Evolutionary conservation across 2,888 invertebrate species (phyloP), one percentile per base, ranked within the genome.

Genomic region (Azorinus chamasolen): DNA sequence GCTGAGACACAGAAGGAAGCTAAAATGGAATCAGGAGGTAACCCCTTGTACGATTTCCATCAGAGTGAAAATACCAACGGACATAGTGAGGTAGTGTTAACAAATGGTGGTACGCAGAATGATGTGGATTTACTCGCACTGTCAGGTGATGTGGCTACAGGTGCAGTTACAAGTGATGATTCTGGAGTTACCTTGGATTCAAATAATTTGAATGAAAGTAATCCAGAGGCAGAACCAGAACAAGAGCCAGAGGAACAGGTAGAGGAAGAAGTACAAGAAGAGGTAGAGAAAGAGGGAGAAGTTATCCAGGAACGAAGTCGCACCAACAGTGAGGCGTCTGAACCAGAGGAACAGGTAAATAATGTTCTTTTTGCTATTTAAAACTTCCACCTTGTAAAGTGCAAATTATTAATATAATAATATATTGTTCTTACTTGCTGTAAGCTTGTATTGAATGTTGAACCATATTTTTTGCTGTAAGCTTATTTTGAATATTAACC

Each of bases 31-130:
- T 32, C 59, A 27, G 73, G 83, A 3, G 51, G 78, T 14, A 85
- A 85, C 61, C 82, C 83, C 16, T 58, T 85, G 24, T 83, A 87
- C 51, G 87, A 87, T 63, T 77, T 87, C 20, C 70, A 80, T 68
- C 62, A 82, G 41, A 79, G 63, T 64, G 79, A 76, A 51, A 71
- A 74, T 27, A 75, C 75, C 27, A 79, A 80, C 68, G 79, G 78
- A 48, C 16, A 25, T 27, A 22, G 37, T 24, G 50, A 43, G 10
- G 54, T 55, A 46, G n/a, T 50, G 10, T 14, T 59, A 22, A 46
- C 48, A 6, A 63, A 63, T 41, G 51, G 51, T 8, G 48, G 46
- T 48, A 54, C 18, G 6, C 48, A 39, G 24, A 41, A 55, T 12
- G 54, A 41, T 24, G 39, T 51, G 41, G 72, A 65, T 65, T 61